Evolutionary conservation across 2,888 invertebrate species (phyloP), one percentile per base, ranked within the genome.

Genomic region (Polyommatus icarus): DNA sequence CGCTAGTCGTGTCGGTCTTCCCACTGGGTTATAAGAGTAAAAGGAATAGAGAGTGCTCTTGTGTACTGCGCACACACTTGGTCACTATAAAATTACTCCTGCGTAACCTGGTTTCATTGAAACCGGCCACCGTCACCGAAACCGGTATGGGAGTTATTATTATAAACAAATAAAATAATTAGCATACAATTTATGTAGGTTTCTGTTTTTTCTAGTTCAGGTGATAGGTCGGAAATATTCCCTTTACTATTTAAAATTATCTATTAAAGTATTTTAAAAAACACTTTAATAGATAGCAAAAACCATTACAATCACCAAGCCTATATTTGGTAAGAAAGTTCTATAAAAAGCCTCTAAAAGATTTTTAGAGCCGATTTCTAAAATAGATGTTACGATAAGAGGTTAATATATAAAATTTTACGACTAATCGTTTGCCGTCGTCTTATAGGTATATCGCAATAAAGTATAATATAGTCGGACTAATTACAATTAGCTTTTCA

Each of bases 401-500:
- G 67, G 67, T 67, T 32, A 67, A 32, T 67, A n/a, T 67, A 67
- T 67, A 67, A 67, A 67, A 67, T 67, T 67, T 67, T 29, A 67
- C 32, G 67, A 67, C 29, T 32, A 32, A 67, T 67, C 29, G 67
- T 67, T 67, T 6, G 32, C 12, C 24, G 12, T 61, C 10, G 61
- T 0, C 29, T 67, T 67, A 67, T 67, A 67, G 24, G 61, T 12
- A 24, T n/a, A n/a, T n/a, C n/a, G n/a, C 24, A 20, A 59, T 20
- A 29, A 24, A 61, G 12, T 61, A 12, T 24, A 4, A 29, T 3
- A 24, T 12, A 24, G 12, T 3, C 20, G 54, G 15, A 3, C 18
- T 32, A 32, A 3, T 32, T 24, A 32, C 32, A 24, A 24, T 24
- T 24, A 24, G 1, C 1, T 24, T 24, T 24, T 1, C 24, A 24